A percentile compares a stretch with the other conserved stretches of the same genome.
Conservation (phyloP, 2,888 invertebrate genomes). For the Eulithis testata region DNA sequence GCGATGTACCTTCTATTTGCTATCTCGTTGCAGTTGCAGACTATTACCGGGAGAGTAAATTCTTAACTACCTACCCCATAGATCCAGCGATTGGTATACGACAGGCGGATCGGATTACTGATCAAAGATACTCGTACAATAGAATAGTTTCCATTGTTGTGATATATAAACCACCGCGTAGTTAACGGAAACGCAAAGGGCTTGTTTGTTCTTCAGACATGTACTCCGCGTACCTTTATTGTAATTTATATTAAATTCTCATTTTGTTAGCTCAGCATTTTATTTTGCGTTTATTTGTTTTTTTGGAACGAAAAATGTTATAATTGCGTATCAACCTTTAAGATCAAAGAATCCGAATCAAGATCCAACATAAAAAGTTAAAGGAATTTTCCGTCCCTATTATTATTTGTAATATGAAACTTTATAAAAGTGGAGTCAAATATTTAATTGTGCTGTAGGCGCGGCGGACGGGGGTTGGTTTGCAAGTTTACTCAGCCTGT, state of each 20-base stretch:
- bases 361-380: conserved; percentile 20
- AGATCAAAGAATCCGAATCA: conserved; percentile 29
- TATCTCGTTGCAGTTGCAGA: conserved; percentile 56
- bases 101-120: conserved; percentile 39
- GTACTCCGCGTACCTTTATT: too few relatives aligned
- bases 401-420: conserved; percentile 31
- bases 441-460: conserved; percentile 35
- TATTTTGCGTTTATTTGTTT: conserved; percentile 18
- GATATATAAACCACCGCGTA: conserved; percentile 25
- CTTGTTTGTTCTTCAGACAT: conserved; percentile 14
- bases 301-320: conserved; percentile 25
- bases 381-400: conserved; percentile 23
- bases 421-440: conserved; percentile 37
- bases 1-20: conserved; percentile 63
- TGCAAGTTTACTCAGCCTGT: conserved; percentile 62
- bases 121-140: conserved; percentile 38
- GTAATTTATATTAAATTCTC: not conserved
- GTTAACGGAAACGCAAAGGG: conserved; percentile 26
- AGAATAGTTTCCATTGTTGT: conserved; percentile 33
- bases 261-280: not conserved
- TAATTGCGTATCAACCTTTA: conserved; percentile 26
- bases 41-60: conserved; percentile 51
- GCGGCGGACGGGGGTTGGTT: conserved; percentile 48
- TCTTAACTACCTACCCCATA: conserved; percentile 49
- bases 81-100: conserved; percentile 30